These are phyloP conservation scores for Anadara kagoshimensis DNA, from an alignment of 1,140 invertebrate genomes.

Conservation along the genomic window DNA sequence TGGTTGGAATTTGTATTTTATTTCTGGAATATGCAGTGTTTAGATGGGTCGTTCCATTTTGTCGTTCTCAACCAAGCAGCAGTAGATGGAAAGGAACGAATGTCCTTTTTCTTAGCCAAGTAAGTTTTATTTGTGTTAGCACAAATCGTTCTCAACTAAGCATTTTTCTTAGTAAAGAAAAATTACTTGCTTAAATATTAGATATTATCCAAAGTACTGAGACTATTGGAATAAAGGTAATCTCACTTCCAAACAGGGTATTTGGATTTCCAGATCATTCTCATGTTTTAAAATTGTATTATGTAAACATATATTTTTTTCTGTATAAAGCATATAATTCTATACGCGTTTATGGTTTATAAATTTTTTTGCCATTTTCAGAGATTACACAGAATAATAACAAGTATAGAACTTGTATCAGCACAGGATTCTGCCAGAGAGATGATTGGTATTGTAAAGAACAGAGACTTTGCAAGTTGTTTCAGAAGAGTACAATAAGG, in stretches of 20 bases:
- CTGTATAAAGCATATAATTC: too few relatives aligned
- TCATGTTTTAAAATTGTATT: too few relatives aligned
- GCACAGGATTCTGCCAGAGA: slow-evolving; percentile 93
- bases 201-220: too few relatives aligned
- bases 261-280: too few relatives aligned
- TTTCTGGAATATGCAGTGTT: slow-evolving; percentile 92
- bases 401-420: slow-evolving; percentile 92
- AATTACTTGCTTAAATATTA: too few relatives aligned
- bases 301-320: too few relatives aligned
- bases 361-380: slow-evolving; percentile 71
- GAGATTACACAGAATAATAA: slow-evolving; percentile 94
- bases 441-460: slow-evolving; percentile 89
- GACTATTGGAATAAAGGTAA: too few relatives aligned
- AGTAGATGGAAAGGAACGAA: slow-evolving; percentile 93
- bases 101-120: slow-evolving; percentile 97
- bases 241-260: too few relatives aligned
- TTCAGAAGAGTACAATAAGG: slow-evolving; percentile 84
- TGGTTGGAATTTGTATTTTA: slow-evolving; percentile 87
- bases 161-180: too few relatives aligned
- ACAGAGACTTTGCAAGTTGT: slow-evolving; percentile 94
- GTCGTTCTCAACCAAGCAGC: slow-evolving; percentile 87
- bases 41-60: slow-evolving; percentile 87
- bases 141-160: too few relatives aligned
- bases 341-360: too few relatives aligned
- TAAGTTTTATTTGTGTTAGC: slow-evolving; percentile 62